Percentiles rank a stretch among this genome's conserved stretches.
phyloP scores from a whole-genome alignment of 2,797 vertebrate genomes.

The Melanogrammus aeglefinus region DNA sequence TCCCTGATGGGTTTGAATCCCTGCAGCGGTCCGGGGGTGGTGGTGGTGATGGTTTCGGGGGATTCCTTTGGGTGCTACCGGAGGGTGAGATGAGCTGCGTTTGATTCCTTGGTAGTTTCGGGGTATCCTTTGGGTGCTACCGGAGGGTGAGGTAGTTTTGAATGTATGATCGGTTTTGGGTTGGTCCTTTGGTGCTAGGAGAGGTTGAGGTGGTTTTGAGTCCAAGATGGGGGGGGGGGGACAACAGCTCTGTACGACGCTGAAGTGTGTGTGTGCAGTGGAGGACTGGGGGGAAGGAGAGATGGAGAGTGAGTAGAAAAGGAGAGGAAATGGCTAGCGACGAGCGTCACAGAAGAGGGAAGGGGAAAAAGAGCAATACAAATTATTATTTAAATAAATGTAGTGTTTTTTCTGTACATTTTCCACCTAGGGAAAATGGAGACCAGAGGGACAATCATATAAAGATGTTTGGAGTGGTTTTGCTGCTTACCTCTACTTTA shows the following conservation, averaged over 20 bases:
- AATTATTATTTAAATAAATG: background rate
- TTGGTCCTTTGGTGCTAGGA: background rate
- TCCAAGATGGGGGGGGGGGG: slow-evolving; percentile 10
- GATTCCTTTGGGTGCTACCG: slow-evolving; percentile 36
- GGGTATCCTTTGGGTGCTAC: slow-evolving; percentile 38
- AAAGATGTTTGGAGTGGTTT: background rate
- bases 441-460: background rate
- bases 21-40: slow-evolving; percentile 9
- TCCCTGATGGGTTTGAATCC: slow-evolving; percentile 66
- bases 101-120: background rate
- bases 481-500: background rate
- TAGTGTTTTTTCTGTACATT: background rate
- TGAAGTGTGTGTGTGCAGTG: background rate
- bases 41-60: slow-evolving; percentile 33
- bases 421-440: background rate
- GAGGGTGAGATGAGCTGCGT: background rate
- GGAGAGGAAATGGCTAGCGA: background rate
- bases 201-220: background rate
- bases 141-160: background rate
- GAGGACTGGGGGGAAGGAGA: too few species aligned
- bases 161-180: background rate
- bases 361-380: background rate
- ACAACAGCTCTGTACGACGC: background rate
- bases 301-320: too few species aligned
- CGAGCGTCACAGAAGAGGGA: background rate